Evolutionary conservation across 2,888 invertebrate genomes (phyloP).

Genomic region (Slavum lentiscoides): DNA sequence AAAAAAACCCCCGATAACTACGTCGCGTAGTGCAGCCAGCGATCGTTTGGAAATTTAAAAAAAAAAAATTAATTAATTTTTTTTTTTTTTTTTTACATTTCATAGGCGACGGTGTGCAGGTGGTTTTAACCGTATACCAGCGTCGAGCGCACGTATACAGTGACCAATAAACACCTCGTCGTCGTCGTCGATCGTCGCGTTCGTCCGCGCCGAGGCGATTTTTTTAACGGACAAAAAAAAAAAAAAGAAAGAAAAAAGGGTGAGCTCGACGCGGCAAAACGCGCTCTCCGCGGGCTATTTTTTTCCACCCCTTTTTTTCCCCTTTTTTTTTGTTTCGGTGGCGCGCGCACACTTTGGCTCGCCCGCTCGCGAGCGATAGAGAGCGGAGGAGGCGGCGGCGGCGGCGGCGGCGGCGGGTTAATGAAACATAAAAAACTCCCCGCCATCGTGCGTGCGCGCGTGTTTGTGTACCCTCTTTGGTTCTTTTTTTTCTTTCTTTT

Average conservation of each 20-base stretch:
- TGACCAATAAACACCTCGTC: neutral
- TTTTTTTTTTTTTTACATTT: too few species aligned
- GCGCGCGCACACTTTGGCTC: constrained; percentile 24
- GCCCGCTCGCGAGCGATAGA: neutral
- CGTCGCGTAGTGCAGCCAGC: too few species aligned
- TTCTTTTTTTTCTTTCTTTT: constrained; percentile 31
- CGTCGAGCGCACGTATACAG: too few species aligned
- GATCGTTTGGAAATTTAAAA: too few species aligned
- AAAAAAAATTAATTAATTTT: too few species aligned
- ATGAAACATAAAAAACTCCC: constrained; percentile 43
- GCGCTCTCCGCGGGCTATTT: constrained; percentile 28
- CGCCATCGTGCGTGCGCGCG: neutral
- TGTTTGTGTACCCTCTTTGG: constrained; percentile 18
- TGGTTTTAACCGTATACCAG: too few species aligned
- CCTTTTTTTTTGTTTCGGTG: neutral
- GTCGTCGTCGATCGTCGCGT: too few species aligned
- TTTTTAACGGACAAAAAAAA: constrained; percentile 37
- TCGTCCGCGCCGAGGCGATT: constrained; percentile 36
- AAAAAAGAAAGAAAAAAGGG: constrained; percentile 32
- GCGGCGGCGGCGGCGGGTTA: constrained; percentile 24
- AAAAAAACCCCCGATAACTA: too few species aligned
- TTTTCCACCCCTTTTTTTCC: constrained; percentile 32
- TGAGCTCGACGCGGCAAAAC: constrained; percentile 3
- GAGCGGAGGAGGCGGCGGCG: neutral
- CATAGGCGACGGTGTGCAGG: too few species aligned